Conservation (phyloP, 2,888 invertebrate species). For the Plagodis dolabraria region DNA sequence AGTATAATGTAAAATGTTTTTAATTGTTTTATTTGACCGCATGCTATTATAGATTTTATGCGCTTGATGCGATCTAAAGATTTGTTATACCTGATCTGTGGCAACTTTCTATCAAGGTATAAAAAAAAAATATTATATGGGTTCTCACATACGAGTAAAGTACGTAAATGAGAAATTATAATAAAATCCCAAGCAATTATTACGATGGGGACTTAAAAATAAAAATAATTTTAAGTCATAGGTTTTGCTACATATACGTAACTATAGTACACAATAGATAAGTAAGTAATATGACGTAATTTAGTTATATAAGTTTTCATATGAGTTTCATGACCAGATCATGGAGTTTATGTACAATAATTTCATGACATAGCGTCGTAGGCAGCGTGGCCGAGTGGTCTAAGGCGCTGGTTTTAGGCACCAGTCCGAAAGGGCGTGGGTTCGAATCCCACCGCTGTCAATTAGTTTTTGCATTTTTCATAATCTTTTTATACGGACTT, state of each 20-base stretch:
- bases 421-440: constrained; percentile 89
- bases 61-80: constrained; percentile 5
- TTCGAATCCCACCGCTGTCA: constrained; percentile 89
- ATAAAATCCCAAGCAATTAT: too few relatives aligned
- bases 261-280: too few relatives aligned
- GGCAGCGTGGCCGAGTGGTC: constrained; percentile 89
- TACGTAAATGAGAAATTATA: too few relatives aligned
- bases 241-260: too few relatives aligned
- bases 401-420: constrained; percentile 88
- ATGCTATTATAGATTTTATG: constrained; percentile 23
- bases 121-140: too few relatives aligned
- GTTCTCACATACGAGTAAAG: too few relatives aligned
- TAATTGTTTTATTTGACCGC: constrained; percentile 18
- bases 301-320: too few relatives aligned
- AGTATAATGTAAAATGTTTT: constrained; percentile 9
- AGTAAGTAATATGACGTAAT: too few relatives aligned
- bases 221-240: too few relatives aligned
- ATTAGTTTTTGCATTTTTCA: constrained; percentile 56
- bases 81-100: constrained; percentile 16
- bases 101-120: constrained; percentile 17
- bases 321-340: too few relatives aligned
- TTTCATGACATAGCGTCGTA: constrained; percentile 23
- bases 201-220: too few relatives aligned
- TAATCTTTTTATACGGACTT: neutral
- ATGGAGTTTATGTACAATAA: too few relatives aligned